Conservation (phyloP, 2,113 vertebrate genomes). For the Apteryx owenii region DNA sequence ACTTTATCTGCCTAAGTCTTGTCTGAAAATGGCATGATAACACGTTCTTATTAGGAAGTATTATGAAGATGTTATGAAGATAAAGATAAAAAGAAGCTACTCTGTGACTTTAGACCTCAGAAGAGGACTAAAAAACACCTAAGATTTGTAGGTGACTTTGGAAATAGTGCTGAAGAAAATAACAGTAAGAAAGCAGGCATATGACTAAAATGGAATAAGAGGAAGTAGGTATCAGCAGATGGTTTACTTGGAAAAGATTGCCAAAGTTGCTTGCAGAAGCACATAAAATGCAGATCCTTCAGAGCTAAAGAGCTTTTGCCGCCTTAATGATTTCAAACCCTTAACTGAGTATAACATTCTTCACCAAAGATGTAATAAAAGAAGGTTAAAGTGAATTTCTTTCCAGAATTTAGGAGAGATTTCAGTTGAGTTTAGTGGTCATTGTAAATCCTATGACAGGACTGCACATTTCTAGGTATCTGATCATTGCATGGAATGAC, state of each 20-base stretch:
- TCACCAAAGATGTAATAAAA: not conserved
- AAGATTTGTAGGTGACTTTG: not conserved
- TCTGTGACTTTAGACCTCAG: not conserved
- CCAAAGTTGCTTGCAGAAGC: not conserved
- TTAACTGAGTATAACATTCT: not conserved
- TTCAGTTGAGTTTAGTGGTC: not conserved
- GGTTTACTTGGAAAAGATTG: accelerated
- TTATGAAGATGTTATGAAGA: not conserved
- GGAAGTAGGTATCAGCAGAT: not conserved
- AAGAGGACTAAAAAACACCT: not conserved
- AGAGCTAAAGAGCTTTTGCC: not conserved
- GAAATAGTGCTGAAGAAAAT: not conserved
- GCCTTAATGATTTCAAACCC: not conserved
- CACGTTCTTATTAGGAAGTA: not conserved
- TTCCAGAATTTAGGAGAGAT: not conserved
- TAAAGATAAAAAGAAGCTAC: not conserved
- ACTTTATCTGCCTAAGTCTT: not conserved
- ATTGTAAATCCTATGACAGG: no score
- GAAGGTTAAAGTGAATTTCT: not conserved
- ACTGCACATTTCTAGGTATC: no score
- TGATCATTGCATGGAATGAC: no score
- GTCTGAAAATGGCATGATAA: not conserved
- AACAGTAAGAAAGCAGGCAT: not conserved
- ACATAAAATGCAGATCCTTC: not conserved
- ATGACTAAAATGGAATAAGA: not conserved